Percentiles rank a stretch among this genome's conserved stretches.
phyloP scores from a whole-genome alignment of 2,797 vertebrate genomes.

The Clarias platycephalus region DNA sequence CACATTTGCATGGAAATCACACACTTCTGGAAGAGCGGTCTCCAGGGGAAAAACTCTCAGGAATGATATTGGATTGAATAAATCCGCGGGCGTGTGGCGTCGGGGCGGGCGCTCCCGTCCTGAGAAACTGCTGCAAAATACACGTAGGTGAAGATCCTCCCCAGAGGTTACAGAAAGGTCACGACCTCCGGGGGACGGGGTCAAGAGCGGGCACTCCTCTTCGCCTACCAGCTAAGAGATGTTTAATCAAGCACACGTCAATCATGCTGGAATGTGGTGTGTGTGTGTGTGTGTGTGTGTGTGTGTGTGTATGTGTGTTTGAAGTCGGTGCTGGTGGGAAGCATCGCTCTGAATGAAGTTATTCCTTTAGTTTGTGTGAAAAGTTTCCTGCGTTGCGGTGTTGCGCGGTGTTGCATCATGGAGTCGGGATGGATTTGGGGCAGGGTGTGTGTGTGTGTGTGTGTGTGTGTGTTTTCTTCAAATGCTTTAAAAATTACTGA shows the following conservation, averaged over 20 bases:
- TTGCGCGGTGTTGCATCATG: slow-evolving; percentile 32
- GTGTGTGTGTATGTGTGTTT: slow-evolving; percentile 7
- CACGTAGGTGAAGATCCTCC: slow-evolving; percentile 47
- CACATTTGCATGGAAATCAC: neutral
- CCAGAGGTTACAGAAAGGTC: slow-evolving; percentile 59
- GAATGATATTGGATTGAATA: neutral
- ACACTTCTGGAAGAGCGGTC: neutral
- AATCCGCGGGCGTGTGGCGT: neutral
- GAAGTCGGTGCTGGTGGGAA: neutral
- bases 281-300: slow-evolving; percentile 6
- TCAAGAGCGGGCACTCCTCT: slow-evolving; percentile 62
- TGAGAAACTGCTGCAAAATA: slow-evolving; percentile 3
- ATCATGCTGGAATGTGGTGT: slow-evolving; percentile 31
- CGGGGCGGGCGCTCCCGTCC: neutral
- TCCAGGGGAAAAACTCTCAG: neutral
- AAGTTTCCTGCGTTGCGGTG: neutral
- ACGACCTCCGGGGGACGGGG: slow-evolving; percentile 58
- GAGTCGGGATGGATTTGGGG: slow-evolving; percentile 6
- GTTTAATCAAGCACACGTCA: slow-evolving; percentile 70
- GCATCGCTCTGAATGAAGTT: neutral
- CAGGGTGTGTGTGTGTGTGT: neutral
- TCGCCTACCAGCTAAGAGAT: slow-evolving; percentile 62
- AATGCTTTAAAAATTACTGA: neutral
- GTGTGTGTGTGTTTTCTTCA: neutral
- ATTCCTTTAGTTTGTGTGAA: neutral